A percentile compares a stretch with the other conserved stretches of the same genome.
Evolutionary conservation across 2,888 invertebrate species (phyloP).

Genomic region (Deroplatys truncata): DNA sequence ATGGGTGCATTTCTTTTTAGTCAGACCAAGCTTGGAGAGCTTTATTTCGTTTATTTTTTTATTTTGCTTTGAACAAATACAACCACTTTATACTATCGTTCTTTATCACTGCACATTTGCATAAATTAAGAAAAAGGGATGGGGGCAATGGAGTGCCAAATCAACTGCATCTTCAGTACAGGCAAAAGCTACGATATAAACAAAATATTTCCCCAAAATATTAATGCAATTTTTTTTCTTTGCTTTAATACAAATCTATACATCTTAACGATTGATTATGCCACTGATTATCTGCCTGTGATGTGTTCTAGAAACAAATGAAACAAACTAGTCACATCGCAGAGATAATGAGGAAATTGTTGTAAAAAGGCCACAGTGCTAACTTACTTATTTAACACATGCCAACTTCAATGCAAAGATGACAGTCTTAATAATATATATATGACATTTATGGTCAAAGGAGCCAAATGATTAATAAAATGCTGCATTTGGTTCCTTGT

Average conservation of each 20-base stretch:
- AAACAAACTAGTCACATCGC: background rate
- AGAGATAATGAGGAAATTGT: background rate
- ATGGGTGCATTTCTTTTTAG: conserved; percentile 14
- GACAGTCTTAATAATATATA: background rate
- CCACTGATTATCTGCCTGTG: background rate
- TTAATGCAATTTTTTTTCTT: background rate
- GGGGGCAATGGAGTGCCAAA: background rate
- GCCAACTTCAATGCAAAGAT: background rate
- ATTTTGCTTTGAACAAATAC: background rate
- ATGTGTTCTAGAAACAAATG: background rate
- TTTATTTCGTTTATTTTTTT: background rate
- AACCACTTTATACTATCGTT: background rate
- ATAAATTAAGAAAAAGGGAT: background rate
- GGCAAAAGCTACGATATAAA: background rate
- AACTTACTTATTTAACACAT: background rate
- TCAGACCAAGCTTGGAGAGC: background rate
- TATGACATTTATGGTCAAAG: background rate
- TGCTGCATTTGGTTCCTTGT: background rate
- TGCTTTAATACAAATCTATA: background rate
- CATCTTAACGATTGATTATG: background rate
- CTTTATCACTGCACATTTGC: background rate
- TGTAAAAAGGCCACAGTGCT: background rate
- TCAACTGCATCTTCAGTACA: background rate
- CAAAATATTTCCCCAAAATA: background rate
- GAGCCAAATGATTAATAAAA: background rate